These are phyloP conservation scores for Pluvianellus socialis DNA, from an alignment of 2,113 vertebrate species.

Conservation along the genomic window DNA sequence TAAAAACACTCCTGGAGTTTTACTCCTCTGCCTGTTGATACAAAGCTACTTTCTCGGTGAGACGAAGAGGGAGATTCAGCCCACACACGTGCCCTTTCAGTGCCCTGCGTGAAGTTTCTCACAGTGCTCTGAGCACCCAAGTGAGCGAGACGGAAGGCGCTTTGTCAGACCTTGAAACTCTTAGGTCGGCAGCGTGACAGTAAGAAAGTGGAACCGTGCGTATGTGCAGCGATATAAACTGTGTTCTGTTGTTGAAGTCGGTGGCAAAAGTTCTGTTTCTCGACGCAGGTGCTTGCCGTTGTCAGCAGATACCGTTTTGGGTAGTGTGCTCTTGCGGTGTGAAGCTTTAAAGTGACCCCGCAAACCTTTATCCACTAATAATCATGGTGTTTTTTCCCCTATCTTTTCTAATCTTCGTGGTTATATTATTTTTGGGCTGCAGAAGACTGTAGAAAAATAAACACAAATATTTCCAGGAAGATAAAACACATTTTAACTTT, in stretches of 20 bases:
- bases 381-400: rapidly evolving
- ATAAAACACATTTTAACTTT: not conserved
- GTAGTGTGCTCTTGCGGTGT: not conserved
- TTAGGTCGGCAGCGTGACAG: not conserved
- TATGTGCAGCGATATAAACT: rapidly evolving
- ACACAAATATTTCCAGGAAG: not conserved
- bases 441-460: not conserved
- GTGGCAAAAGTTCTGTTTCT: not conserved
- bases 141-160: rapidly evolving
- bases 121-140: rapidly evolving
- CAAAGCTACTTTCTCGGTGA: not conserved
- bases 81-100: rapidly evolving
- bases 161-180: not conserved
- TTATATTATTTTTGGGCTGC: not conserved
- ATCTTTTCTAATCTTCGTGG: not conserved
- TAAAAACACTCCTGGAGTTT: not conserved
- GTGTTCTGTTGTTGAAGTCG: not conserved
- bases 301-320: not conserved
- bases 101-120: not conserved
- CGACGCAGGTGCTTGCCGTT: rapidly evolving
- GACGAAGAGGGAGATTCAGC: not conserved
- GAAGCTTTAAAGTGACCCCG: not conserved
- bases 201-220: not conserved
- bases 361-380: rapidly evolving
- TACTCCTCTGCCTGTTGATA: rapidly evolving